Conservation (phyloP, 2,113 vertebrate genomes). For the Choloepus hoffmanni region DNA sequence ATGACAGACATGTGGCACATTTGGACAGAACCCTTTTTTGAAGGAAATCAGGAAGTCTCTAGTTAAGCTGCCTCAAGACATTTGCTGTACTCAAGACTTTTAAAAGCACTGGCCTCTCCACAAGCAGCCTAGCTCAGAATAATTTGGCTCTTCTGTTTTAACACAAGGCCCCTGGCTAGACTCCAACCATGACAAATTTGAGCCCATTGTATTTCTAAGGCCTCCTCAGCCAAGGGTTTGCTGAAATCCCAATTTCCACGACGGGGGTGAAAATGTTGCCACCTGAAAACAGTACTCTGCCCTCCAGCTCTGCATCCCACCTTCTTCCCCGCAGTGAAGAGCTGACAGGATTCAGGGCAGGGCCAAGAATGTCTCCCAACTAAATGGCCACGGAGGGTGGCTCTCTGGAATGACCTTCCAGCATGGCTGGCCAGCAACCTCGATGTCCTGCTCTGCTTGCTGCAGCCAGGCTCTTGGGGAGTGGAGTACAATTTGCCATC, state of each 20-base stretch:
- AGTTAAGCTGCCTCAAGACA: background rate
- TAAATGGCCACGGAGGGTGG: background rate
- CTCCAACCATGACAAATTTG: background rate
- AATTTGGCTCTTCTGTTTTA: background rate
- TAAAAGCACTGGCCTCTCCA: background rate
- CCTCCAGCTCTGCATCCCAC: background rate
- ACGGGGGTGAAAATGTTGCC: background rate
- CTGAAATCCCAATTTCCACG: background rate
- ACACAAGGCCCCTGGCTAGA: background rate
- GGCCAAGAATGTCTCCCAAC: background rate
- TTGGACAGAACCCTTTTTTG: background rate
- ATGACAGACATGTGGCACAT: background rate
- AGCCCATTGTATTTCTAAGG: background rate
- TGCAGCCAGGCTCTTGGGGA: background rate
- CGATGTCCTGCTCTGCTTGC: too few relatives aligned
- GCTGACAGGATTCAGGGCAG: background rate
- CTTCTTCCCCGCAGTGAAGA: background rate
- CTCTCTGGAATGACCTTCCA: background rate
- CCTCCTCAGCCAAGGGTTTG: background rate
- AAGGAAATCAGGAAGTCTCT: background rate
- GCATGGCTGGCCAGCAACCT: background rate
- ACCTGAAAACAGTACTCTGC: background rate
- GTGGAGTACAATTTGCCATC: background rate
- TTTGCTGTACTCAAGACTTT: background rate
- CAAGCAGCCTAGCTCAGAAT: background rate